Conservation (phyloP, 2,797 vertebrate species). For the Eulemur albifrons region DNA sequence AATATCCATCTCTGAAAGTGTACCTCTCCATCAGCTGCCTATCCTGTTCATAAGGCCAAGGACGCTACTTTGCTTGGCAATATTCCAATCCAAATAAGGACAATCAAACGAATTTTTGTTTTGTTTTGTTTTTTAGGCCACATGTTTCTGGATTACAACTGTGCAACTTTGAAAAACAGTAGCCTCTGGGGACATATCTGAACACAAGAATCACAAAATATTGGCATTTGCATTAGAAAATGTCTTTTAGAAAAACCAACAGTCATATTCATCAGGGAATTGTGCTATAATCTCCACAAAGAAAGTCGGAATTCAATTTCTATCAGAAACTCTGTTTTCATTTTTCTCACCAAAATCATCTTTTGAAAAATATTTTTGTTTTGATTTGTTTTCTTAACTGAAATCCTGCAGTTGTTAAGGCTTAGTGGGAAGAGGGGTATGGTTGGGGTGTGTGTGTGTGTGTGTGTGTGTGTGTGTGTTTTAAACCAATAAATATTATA, state of each 20-base stretch:
- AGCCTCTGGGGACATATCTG: constrained; percentile 24
- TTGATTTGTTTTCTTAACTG: constrained; percentile 37
- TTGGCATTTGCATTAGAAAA: constrained; percentile 63
- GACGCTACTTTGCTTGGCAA: background rate
- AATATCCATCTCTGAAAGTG: background rate
- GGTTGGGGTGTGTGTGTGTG: background rate
- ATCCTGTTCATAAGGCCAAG: background rate
- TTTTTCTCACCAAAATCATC: constrained; percentile 38
- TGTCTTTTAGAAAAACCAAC: constrained; percentile 33
- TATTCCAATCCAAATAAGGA: constrained; percentile 38
- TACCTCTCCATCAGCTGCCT: background rate
- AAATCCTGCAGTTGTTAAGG: background rate
- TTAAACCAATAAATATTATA: background rate
- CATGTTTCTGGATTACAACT: constrained; percentile 54
- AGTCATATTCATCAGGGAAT: constrained; percentile 1
- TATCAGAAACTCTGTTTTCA: background rate
- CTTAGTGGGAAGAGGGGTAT: background rate
- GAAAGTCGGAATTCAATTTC: constrained; percentile 45
- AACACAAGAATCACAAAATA: constrained; percentile 42
- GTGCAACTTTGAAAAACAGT: constrained; percentile 52
- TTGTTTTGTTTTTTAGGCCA: background rate
- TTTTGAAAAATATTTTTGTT: constrained; percentile 27
- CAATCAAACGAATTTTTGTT: background rate
- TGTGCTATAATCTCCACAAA: constrained; percentile 26
- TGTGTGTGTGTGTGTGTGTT: background rate